Conservation (phyloP, 2,888 invertebrate species). For the Phorcus lineatus region DNA sequence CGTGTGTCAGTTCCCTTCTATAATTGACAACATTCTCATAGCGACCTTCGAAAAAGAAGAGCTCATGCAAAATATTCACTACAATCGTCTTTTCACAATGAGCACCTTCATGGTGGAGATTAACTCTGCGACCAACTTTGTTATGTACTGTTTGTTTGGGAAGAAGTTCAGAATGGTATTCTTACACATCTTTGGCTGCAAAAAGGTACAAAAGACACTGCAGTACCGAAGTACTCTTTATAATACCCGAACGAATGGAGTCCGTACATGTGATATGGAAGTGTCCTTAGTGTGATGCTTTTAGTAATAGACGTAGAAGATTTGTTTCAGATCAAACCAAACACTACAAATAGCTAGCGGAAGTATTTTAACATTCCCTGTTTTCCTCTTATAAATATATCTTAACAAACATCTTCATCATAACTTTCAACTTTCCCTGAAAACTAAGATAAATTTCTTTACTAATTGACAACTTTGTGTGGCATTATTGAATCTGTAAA, state of each 20-base stretch:
- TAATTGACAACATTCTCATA: constrained; percentile 71
- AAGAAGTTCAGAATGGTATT: constrained; percentile 64
- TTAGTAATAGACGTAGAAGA: too few relatives aligned
- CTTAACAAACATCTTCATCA: too few relatives aligned
- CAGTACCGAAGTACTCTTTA: constrained; percentile 44
- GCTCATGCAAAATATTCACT: constrained; percentile 26
- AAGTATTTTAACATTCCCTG: too few relatives aligned
- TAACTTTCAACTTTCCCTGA: too few relatives aligned
- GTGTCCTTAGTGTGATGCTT: constrained; percentile 39
- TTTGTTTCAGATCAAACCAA: too few relatives aligned
- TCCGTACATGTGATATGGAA: constrained; percentile 39
- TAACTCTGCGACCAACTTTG: constrained; percentile 66
- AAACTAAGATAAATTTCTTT: too few relatives aligned
- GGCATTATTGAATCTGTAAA: too few relatives aligned
- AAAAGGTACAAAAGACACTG: constrained; percentile 28
- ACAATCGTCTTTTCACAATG: constrained; percentile 43
- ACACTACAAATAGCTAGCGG: too few relatives aligned
- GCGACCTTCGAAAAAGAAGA: constrained; percentile 55
- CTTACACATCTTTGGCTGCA: constrained; percentile 42
- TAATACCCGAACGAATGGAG: constrained; percentile 35
- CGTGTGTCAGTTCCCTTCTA: constrained; percentile 83
- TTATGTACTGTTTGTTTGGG: constrained; percentile 68
- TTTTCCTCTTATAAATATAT: too few relatives aligned
- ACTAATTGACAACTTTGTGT: too few relatives aligned
- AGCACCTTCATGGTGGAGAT: constrained; percentile 59